Conservation (phyloP, 2,113 vertebrate species). For the Xenopus tropicalis region UCB_Xtro_10.0 CM004444.2:102319001-102319500, state of each 20-base stretch:
- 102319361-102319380: slow-evolving; percentile 44
- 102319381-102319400: slow-evolving; percentile 45
- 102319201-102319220: background rate
- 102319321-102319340: slow-evolving; percentile 33
- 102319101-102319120: no score
- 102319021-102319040: no score
- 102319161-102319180: no score
- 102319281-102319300: slow-evolving; percentile 35
- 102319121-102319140: no score
- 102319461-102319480: slow-evolving; percentile 38
- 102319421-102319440: slow-evolving; percentile 40
- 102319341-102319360: slow-evolving; percentile 43
- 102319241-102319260: background rate
- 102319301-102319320: slow-evolving; percentile 39
- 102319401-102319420: slow-evolving; percentile 43
- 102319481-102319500: slow-evolving; percentile 15
- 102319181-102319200: background rate
- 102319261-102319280: background rate
- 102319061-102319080: no score
- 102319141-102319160: no score
- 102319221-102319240: background rate
- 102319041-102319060: no score
- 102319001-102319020: no score
- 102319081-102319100: no score
- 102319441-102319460: slow-evolving; percentile 38